Evolutionary conservation across 2,888 invertebrate species (phyloP), one percentile per base, ranked within the genome.

Genomic region (Dryococelus australis): DNA sequence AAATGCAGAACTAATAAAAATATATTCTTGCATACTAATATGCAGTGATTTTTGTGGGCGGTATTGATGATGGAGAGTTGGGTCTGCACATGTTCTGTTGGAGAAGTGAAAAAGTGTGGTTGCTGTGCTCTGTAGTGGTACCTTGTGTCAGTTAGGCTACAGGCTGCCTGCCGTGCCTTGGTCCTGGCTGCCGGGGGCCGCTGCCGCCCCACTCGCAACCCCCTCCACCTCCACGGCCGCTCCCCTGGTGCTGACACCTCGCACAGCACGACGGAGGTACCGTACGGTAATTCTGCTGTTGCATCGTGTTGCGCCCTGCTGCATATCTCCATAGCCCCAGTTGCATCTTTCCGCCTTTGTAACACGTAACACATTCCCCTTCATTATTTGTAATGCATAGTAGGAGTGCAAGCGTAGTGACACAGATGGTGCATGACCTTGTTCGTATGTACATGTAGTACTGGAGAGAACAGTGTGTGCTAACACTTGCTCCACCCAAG

Each of bases 261-360:
- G 96, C 89, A 92, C 93, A 93, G 95, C 96, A 91, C 95, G 95
- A 94, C 95, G 96, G 93, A 96, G 96, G 96, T 96, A 95, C 93
- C 88, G 89, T 87, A 65, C 65, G n/a, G 85, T 53, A 51, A 47
- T 47, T 85, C 51, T 85, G 85, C 53, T 47, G 43, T 85, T 24
- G 65, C 65, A 65, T 65, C 65, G 85, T 85, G 85, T 28, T 47
- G 51, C 53, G 51, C n/a, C 65, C 65, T 65, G 65, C 65, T 65
- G 65, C 65, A 65, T 65, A 0, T n/a, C 16, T n/a, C 20, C 65
- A 47, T 16, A 47, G 47, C 47, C 10, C 47, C 43, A n/a, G 43
- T 43, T 84, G 84, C 43, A 47, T 84, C 43, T 84, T 84, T 28
- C 43, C 43, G 13, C 47, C 28, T 84, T 43, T 47, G 16, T 47